Evolutionary conservation across 2,888 invertebrate species (phyloP), one percentile per base, ranked within the genome.

Genomic region (Ceramica pisi): DNA sequence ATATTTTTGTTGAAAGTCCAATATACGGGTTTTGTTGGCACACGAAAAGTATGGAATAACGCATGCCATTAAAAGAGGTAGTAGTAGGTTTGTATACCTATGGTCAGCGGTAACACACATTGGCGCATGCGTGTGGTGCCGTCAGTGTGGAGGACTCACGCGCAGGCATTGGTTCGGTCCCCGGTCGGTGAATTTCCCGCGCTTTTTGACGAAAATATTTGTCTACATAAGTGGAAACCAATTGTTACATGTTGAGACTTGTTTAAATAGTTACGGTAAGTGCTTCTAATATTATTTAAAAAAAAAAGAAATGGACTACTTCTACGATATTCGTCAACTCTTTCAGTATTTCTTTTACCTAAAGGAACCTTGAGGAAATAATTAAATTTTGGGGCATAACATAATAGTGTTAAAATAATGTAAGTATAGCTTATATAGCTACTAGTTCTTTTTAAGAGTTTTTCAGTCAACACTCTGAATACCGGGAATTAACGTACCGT

Each of bases 131-230:
- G 72, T 78, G 82, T 62, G 73, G 63, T 62, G 38, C 75, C 67
- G 85, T 79, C 88, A 88, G 89, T 88, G 71, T 74, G 59, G 81
- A 84, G 68, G 78, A 81, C 81, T 83, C 89, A 64, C 82, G 88
- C 89, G 89, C 82, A 85, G 79, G 72, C 75, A 81, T 75, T 85
- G 72, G 83, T 83, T 70, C 73, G 71, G 72, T 84, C 73, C 65
- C 75, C 67, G 67, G 59, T 51, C 59, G 26, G 74, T 71, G 38
- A 74, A 77, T 75, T 86, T 82, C 66, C 77, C 84, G 88, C 84
- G 78, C 51, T 76, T 87, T 85, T 78, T n/a, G 64, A 71, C 64
- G 53, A 68, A 65, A 67, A 53, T 57, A 64, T 71, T 55, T 60
- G 53, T 31, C 14, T 73, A 56, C 16, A 35, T 35, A 65, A 55